Conservation (phyloP, 2,888 invertebrate species). For the Trachelus iudaicus region DNA sequence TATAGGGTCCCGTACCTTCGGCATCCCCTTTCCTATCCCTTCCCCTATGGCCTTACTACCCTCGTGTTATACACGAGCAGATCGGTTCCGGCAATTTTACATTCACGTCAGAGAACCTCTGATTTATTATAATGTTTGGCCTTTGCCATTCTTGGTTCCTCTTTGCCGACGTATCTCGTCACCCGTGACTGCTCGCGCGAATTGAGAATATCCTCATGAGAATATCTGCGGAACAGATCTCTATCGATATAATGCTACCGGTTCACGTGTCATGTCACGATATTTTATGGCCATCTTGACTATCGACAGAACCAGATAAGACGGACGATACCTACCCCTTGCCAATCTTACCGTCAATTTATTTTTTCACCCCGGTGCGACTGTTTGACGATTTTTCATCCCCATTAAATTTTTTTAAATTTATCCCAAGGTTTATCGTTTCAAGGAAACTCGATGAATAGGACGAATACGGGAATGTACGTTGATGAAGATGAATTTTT, state of each 20-base stretch:
- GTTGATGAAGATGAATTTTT: not conserved
- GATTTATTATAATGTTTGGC: slow-evolving; percentile 59
- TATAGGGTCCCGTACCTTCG: slow-evolving; percentile 22
- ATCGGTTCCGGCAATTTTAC: slow-evolving; percentile 64
- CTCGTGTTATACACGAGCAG: slow-evolving; percentile 57
- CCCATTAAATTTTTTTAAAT: not conserved
- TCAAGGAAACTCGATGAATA: not conserved
- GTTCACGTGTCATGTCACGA: not conserved
- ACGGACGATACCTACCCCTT: not conserved
- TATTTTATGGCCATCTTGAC: not conserved
- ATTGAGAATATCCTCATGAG: slow-evolving; percentile 39
- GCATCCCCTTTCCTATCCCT: slow-evolving; percentile 10
- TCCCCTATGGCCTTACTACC: slow-evolving; percentile 19
- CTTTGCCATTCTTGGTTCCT: slow-evolving; percentile 6
- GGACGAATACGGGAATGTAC: not conserved
- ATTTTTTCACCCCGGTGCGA: not conserved
- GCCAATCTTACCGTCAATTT: not conserved
- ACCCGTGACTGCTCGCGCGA: slow-evolving; percentile 30
- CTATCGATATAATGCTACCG: not conserved
- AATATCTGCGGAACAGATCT: slow-evolving; percentile 8
- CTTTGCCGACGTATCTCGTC: slow-evolving; percentile 5
- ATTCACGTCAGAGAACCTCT: slow-evolving; percentile 54
- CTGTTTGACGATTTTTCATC: not conserved
- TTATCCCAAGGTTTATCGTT: not conserved
- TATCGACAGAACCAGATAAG: not conserved